Evolutionary conservation across 2,797 vertebrate genomes (phyloP).

Genomic region (Tokudaia muenninki): DNA sequence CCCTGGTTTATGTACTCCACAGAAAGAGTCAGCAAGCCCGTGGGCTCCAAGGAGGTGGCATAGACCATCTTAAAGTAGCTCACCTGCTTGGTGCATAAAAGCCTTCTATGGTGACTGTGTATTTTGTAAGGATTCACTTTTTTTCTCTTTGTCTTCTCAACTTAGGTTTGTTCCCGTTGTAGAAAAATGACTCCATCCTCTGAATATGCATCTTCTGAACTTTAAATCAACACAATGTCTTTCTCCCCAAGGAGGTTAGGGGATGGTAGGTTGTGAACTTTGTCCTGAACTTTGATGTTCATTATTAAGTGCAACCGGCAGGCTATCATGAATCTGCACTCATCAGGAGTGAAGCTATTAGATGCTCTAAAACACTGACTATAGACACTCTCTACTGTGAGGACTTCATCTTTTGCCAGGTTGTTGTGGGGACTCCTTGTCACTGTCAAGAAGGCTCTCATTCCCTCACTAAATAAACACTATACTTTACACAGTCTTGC

Average conservation of each 20-base stretch:
- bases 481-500: not conserved
- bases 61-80: accelerated
- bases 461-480: not conserved
- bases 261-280: too few species aligned
- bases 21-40: accelerated
- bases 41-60: too few species aligned
- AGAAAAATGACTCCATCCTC: not conserved
- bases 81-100: accelerated
- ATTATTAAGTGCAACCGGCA: too few species aligned
- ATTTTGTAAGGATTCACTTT: not conserved
- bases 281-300: too few species aligned
- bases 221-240: too few species aligned
- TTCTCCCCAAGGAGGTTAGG: not conserved
- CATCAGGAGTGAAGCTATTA: too few species aligned
- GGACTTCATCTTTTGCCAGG: too few species aligned
- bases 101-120: accelerated
- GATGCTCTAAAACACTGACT: too few species aligned
- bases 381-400: too few species aligned
- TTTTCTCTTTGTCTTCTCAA: not conserved
- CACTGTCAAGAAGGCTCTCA: too few species aligned
- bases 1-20: not conserved
- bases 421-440: too few species aligned
- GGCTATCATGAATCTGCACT: too few species aligned
- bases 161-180: not conserved
- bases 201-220: not conserved